Evolutionary conservation across 2,113 vertebrate genomes (phyloP).

Genomic region (Scalopus aquaticus): DNA sequence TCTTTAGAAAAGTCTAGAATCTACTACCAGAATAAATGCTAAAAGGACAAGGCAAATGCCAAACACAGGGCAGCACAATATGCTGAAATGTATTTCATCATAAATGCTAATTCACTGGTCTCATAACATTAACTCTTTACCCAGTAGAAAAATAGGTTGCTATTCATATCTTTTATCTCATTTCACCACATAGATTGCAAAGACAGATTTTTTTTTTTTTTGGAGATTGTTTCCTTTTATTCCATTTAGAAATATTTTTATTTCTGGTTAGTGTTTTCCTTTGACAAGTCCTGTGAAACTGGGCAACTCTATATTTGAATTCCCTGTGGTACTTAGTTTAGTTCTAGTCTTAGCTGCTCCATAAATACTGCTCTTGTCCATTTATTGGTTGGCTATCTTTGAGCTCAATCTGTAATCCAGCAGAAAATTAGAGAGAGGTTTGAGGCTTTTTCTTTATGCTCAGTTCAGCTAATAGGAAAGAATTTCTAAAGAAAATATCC

Average conservation of each 20-base stretch:
- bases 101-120: neutral
- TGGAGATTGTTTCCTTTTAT: neutral
- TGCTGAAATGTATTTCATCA: neutral
- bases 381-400: conserved; percentile 17
- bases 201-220: neutral
- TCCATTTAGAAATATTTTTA: neutral
- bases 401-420: neutral
- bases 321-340: neutral
- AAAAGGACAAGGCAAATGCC: neutral
- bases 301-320: neutral
- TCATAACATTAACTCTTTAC: neutral
- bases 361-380: neutral
- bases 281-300: neutral
- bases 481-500: conserved; percentile 1
- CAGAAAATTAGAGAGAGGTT: neutral
- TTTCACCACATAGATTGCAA: neutral
- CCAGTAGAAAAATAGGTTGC: neutral
- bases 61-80: neutral
- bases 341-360: neutral
- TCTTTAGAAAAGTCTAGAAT: neutral
- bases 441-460: neutral
- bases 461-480: neutral
- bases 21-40: neutral
- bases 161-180: neutral
- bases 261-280: neutral